Conservation (phyloP, 2,113 vertebrate species). For the Onychostoma macrolepis region DNA sequence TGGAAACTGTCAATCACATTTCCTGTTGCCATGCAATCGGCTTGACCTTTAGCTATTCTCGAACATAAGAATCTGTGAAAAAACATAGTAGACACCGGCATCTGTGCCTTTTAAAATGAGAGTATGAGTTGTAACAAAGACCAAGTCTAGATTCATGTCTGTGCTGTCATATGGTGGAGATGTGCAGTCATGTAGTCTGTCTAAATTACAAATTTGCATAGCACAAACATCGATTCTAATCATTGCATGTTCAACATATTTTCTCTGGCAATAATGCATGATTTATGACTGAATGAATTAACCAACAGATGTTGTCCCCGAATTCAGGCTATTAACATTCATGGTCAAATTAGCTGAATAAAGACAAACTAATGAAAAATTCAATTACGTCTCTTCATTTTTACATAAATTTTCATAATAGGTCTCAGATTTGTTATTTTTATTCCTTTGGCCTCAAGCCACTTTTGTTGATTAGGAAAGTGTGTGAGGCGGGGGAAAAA, state of each 20-base stretch:
- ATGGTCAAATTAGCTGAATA: neutral
- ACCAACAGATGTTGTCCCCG: neutral
- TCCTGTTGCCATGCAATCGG: constrained; percentile 15
- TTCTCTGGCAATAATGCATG: neutral
- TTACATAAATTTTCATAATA: constrained; percentile 7
- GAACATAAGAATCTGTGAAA: neutral
- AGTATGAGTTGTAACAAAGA: neutral
- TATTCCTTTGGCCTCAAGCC: neutral
- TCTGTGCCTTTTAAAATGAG: neutral
- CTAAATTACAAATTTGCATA: neutral
- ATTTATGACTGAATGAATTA: neutral
- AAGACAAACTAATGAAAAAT: constrained; percentile 9
- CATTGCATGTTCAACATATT: neutral
- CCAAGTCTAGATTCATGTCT: neutral
- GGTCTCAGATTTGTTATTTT: neutral
- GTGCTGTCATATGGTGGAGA: neutral
- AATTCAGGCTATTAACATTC: constrained; percentile 19
- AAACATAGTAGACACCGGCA: neutral
- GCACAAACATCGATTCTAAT: neutral
- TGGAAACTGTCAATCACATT: constrained; percentile 29
- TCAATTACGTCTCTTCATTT: neutral
- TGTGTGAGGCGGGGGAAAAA: neutral
- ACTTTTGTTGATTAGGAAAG: neutral
- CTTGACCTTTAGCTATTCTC: neutral
- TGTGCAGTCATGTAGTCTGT: neutral